phyloP scores from a whole-genome alignment of 1,140 invertebrate genomes.

The Philopotamus ludificatus region DNA sequence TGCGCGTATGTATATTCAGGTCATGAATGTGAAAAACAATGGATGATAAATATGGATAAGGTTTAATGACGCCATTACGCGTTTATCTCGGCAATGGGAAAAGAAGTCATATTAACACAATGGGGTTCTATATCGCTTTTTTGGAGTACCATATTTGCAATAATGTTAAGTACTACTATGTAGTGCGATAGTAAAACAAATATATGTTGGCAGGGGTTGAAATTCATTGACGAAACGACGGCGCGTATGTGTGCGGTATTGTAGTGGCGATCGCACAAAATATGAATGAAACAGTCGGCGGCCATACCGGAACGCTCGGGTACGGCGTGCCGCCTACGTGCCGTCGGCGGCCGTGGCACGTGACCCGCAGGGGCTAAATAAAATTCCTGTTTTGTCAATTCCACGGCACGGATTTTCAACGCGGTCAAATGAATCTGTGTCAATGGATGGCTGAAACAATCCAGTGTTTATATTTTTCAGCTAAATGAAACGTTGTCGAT shows the following conservation, averaged over 20 bases:
- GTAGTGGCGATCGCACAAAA: not conserved
- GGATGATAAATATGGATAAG: constrained; percentile 37
- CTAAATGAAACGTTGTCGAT: no score
- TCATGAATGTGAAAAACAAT: constrained; percentile 32
- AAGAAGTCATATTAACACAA: constrained; percentile 32
- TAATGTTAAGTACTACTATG: no score
- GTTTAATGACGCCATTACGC: constrained; percentile 33
- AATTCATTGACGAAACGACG: not conserved
- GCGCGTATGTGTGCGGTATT: not conserved
- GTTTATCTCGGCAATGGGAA: constrained; percentile 26
- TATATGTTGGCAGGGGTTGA: not conserved
- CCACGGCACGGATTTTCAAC: no score
- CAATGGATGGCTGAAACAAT: no score
- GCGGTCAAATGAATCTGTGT: no score
- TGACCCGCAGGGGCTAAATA: no score
- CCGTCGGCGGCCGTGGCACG: no score
- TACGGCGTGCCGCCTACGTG: not conserved
- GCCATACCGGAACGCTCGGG: not conserved
- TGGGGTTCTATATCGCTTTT: constrained; percentile 20
- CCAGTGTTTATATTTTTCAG: no score
- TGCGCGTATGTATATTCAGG: no score
- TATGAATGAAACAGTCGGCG: not conserved
- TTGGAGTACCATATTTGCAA: no score
- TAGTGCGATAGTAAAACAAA: not conserved
- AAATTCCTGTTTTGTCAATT: no score